Evolutionary conservation across 2,888 invertebrate genomes (phyloP), one percentile per base, ranked within the genome.

Genomic region (Macroteleia sp.): DNA sequence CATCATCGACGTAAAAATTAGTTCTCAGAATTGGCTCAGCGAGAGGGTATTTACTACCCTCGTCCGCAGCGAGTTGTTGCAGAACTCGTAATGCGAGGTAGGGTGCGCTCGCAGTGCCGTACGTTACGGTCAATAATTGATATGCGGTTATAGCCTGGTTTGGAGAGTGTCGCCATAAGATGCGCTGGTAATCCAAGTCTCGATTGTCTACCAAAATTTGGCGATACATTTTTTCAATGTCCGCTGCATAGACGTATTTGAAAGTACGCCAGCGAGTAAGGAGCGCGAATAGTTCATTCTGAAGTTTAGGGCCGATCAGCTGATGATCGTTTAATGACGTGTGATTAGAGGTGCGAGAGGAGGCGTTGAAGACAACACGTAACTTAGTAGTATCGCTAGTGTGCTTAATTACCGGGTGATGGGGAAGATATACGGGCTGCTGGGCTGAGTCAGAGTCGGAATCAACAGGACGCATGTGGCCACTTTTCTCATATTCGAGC

Each of bases 1-100:
- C 56, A 16, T 76, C 64, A n/a, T 76, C 64, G 14, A 76, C 64
- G 9, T 41, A 41, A 41, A 41, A 41, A 19, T 19, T 19, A 9
- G 17, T n/a, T 1, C 9, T 3, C 0, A 44, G 16, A 9, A 42
- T 36, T 0, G 36, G 10, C 3, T 12, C 14, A 6, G 69, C 76
- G 0, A 62, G 14, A 0, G 76, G 76, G 14, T 36, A 69, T 0
- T 36, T 9, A 3, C 32, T 12, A 1, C 50, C 62, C 9, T 70
- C 62, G 14, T 76, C 69, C 2, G 16, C 5, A 2, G 48, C 67
- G 4, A 76, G 44, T 46, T 76, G 76, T 3, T 25, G 41, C 10
- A 76, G 9, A 0, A 56, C 48, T 2, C 69, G 76, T 8, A 52
- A 14, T 0, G 61, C 61, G 6, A 67, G 41, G 2, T 50, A 66